Evolutionary conservation across 2,797 vertebrate genomes (phyloP).

Genomic region (Pipistrellus pipistrellus): DNA sequence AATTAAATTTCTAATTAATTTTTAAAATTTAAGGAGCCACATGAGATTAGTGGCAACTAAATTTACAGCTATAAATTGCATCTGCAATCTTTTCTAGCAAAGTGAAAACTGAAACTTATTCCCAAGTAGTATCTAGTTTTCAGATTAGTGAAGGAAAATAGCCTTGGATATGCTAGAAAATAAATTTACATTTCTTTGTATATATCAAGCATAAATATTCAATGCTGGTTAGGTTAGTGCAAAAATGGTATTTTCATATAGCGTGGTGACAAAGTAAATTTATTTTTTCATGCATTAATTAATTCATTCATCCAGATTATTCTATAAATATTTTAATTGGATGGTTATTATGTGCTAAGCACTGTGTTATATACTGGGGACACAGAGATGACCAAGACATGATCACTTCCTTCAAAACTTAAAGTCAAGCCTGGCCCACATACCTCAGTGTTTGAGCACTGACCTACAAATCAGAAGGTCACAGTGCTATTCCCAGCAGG

Average conservation of each 20-base stretch:
- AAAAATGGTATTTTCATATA: conserved; percentile 45
- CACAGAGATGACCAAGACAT: conserved; percentile 37
- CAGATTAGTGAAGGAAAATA: not conserved
- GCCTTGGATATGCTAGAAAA: conserved; percentile 23
- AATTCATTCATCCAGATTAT: not conserved
- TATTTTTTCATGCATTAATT: not conserved
- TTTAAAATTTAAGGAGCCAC: conserved; percentile 14
- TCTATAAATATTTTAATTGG: conserved; percentile 14
- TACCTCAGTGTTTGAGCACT: too few relatives aligned
- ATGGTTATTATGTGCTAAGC: not conserved
- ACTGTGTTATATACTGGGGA: not conserved
- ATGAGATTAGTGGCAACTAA: not conserved
- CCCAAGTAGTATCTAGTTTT: conserved; percentile 26
- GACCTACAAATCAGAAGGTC: too few relatives aligned
- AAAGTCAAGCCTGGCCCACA: too few relatives aligned
- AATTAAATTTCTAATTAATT: not conserved
- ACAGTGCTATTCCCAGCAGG: too few relatives aligned
- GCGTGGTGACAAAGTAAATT: not conserved
- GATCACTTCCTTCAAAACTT: not conserved
- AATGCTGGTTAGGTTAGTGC: not conserved
- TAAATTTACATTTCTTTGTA: conserved; percentile 43
- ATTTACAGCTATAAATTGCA: not conserved
- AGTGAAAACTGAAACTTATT: conserved; percentile 27
- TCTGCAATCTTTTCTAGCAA: conserved; percentile 23
- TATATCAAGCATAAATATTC: not conserved